These are phyloP conservation scores for Indicator indicator DNA, from an alignment of 2,113 vertebrate genomes.

Conservation along the genomic window DNA sequence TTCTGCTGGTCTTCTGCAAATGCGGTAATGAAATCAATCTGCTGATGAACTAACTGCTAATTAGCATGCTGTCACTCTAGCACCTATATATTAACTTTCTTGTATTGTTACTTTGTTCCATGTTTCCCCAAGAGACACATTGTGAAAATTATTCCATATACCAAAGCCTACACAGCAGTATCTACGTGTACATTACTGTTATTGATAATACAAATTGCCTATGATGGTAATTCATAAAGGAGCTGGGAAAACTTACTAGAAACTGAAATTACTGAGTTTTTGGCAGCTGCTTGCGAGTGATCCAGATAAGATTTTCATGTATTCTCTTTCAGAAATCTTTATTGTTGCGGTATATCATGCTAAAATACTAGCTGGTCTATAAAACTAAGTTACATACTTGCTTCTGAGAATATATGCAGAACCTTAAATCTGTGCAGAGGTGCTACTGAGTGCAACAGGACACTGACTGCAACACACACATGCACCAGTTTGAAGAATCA, in stretches of 20 bases:
- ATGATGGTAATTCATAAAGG: slow-evolving; percentile 19
- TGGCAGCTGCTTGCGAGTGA: background rate
- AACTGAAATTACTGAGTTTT: background rate
- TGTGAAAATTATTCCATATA: background rate
- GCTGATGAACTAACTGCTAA: slow-evolving; percentile 45
- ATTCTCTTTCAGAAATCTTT: background rate
- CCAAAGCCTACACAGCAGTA: background rate
- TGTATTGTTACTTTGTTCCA: slow-evolving; percentile 6
- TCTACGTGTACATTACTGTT: background rate
- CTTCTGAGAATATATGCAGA: background rate
- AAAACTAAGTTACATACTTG: background rate
- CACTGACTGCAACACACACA: background rate
- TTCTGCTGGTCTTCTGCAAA: background rate
- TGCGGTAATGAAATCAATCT: slow-evolving; percentile 14
- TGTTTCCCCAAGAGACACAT: slow-evolving; percentile 4
- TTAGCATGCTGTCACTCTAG: background rate
- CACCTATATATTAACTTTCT: slow-evolving; percentile 4
- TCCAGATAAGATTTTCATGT: background rate
- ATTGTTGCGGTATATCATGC: background rate
- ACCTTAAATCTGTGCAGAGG: background rate
- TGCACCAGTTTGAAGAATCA: background rate
- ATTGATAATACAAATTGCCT: background rate
- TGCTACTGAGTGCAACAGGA: background rate
- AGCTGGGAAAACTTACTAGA: background rate
- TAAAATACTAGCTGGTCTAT: background rate